Evolutionary conservation across 2,888 invertebrate genomes (phyloP), one percentile per base, ranked within the genome.

Genomic region (Catocala fraxini): DNA sequence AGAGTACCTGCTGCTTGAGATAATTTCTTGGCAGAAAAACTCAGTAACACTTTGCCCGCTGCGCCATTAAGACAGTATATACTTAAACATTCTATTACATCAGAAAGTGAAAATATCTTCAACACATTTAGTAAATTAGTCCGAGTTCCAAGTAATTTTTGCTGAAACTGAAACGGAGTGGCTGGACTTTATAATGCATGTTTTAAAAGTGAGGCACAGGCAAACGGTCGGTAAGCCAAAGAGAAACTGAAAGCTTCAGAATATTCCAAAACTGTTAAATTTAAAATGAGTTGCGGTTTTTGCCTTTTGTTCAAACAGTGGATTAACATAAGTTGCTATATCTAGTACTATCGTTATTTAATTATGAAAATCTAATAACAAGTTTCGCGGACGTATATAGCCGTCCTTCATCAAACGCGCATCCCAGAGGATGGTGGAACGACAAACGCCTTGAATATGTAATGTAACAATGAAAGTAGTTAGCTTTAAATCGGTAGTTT

Each of bases 241-340:
- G 71, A 77, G 70, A 75, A 78, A 74, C 77, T 70, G 66, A 75
- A 81, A 80, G 74, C 79, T 78, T 68, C 74, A 65, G 79, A 75
- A 83, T 82, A 84, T 81, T 81, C 85, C 82, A 72, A 82, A 81
- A 79, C 77, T 75, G 75, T 75, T 87, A 83, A 87, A 88, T 89
- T 80, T 73, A 83, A 77, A 87, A 86, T 86, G 85, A 86, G 79
- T 48, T 56, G 73, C 67, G 82, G 81, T 74, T 77, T 77, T 70
- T 68, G 56, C 59, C 62, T 68, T 59, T 61, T 51, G 56, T 34
- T 34, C 57, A 52, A 52, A 52, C 45, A 54, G 53, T 48, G 49
- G 58, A 60, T 64, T 60, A 56, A 71, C 71, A 76, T 69, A 63
- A 52, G 43, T 9, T 15, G n/a, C 34, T 34, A 34, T 25, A 13